These are phyloP conservation scores for Batillaria attramentaria DNA, from an alignment of 1,140 invertebrate genomes.

Conservation along the genomic window DNA sequence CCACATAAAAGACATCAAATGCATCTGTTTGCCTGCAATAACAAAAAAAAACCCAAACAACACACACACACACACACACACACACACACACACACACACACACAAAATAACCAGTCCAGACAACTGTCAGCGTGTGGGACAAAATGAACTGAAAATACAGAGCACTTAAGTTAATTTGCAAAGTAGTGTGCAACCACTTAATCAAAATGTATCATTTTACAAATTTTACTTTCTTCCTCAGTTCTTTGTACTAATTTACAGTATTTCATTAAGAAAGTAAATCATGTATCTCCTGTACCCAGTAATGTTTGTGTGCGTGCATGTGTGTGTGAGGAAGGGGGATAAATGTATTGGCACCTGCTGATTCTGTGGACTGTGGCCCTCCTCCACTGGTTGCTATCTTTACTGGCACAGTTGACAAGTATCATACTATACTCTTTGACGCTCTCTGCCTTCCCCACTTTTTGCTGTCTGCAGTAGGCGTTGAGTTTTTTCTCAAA, in stretches of 20 bases:
- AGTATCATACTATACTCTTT: not conserved
- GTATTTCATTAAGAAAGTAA: not conserved
- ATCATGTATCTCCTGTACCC: not conserved
- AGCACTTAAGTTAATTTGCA: not conserved
- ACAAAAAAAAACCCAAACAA: not conserved
- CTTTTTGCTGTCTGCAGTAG: not conserved
- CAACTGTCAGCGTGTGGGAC: not conserved
- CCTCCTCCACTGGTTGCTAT: not conserved
- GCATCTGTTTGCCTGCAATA: constrained; percentile 34
- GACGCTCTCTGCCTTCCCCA: not conserved
- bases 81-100: not conserved
- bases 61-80: not conserved
- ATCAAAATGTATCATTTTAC: not conserved
- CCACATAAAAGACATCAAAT: constrained; percentile 46
- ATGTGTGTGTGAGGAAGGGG: not conserved
- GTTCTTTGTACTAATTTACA: not conserved
- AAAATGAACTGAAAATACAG: not conserved
- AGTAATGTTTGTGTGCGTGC: no score
- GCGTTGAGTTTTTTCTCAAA: not conserved
- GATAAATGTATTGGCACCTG: no score
- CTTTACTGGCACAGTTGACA: not conserved
- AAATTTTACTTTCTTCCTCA: not conserved
- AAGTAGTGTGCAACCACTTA: not conserved
- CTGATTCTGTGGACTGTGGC: constrained; percentile 5
- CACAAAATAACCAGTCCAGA: not conserved